These are phyloP conservation scores for Lacerta bilineata DNA, from an alignment of 2,797 vertebrate species.

Conservation along the genomic window DNA sequence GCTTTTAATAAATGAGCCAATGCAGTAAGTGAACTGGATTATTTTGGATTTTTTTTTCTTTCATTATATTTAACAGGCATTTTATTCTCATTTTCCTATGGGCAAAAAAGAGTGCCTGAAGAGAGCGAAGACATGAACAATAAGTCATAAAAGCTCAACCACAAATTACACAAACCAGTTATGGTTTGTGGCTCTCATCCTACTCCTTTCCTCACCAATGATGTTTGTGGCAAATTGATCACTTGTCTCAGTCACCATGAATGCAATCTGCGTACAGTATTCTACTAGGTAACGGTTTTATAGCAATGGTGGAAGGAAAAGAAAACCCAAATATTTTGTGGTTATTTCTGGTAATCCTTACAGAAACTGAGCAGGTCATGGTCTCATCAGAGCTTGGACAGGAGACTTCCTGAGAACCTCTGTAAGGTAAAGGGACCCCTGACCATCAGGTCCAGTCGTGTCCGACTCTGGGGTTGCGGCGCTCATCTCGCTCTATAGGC, in stretches of 20 bases:
- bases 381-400: background rate
- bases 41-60: constrained; percentile 38
- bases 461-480: too few relatives aligned
- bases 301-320: too few relatives aligned
- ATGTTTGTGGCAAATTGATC: background rate
- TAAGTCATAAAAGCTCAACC: background rate
- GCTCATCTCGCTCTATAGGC: too few relatives aligned
- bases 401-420: background rate
- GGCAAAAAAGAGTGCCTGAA: constrained; percentile 40
- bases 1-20: constrained; percentile 20
- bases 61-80: constrained; percentile 52
- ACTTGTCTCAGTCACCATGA: background rate
- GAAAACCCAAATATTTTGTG: background rate
- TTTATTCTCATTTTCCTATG: constrained; percentile 23
- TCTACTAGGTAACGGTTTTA: background rate
- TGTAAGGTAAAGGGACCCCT: background rate
- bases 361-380: background rate
- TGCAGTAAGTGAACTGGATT: constrained; percentile 51
- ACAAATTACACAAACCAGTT: background rate
- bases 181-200: background rate
- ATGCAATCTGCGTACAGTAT: background rate
- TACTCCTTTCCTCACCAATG: background rate
- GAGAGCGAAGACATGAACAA: background rate
- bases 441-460: too few relatives aligned
- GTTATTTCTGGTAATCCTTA: background rate